Conservation (phyloP, 1,140 invertebrate species). For the Ylistrum balloti region DNA sequence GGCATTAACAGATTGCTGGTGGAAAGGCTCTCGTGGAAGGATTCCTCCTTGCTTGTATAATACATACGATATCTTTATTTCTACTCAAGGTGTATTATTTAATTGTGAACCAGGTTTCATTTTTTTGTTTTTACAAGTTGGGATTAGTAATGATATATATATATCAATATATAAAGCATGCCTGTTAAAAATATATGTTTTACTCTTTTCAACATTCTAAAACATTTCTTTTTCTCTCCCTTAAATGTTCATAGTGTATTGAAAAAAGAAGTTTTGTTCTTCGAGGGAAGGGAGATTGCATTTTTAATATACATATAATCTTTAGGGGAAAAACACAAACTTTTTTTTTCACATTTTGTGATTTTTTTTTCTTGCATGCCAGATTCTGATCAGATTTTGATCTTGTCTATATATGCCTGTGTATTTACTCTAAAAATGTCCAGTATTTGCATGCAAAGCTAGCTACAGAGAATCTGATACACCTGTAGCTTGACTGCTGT, state of each 20-base stretch:
- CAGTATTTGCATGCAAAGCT: slow-evolving; percentile 34
- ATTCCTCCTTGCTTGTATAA: background rate
- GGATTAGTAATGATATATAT: background rate
- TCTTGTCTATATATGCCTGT: background rate
- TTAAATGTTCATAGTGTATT: background rate
- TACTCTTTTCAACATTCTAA: background rate
- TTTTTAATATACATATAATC: no score
- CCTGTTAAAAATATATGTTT: background rate
- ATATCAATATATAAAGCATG: no score
- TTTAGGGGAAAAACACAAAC: background rate
- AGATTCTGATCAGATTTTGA: background rate
- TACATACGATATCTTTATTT: background rate
- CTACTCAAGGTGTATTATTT: background rate
- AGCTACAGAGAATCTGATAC: background rate
- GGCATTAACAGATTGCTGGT: slow-evolving; percentile 1
- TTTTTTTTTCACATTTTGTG: background rate
- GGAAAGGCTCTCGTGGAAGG: background rate
- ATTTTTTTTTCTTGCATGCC: background rate
- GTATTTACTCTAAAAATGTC: background rate
- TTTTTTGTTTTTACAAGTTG: background rate
- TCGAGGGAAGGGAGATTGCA: no score
- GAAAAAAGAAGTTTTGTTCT: no score
- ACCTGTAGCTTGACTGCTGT: no score
- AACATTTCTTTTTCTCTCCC: background rate
- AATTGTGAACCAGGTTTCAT: background rate